Percentiles rank a stretch among this genome's conserved stretches.
Evolutionary conservation across 1,140 invertebrate species (phyloP).

Genomic region (Pseudachorutes palmiensis): DNA sequence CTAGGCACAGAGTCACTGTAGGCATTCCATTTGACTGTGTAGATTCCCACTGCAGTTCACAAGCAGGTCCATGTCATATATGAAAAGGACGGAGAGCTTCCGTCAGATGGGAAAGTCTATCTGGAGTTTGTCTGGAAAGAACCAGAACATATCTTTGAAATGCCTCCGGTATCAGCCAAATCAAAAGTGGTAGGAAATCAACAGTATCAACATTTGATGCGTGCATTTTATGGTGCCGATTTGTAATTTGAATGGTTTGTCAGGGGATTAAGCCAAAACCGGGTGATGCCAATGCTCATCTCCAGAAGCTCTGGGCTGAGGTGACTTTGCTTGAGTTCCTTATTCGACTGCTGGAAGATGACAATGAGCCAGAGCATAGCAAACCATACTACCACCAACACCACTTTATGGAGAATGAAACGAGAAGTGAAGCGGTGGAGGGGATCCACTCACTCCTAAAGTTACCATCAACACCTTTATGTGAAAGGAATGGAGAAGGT

Average conservation of each 20-base stretch:
- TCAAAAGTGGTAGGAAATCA: slow-evolving; percentile 30
- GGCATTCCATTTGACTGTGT: background rate
- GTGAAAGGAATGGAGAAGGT: background rate
- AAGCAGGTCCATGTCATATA: slow-evolving; percentile 34
- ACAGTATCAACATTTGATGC: background rate
- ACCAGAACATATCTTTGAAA: slow-evolving; percentile 26
- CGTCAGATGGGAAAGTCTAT: slow-evolving; percentile 30
- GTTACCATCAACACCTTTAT: slow-evolving; percentile 23
- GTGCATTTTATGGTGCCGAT: background rate
- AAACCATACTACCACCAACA: background rate
- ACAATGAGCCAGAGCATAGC: background rate
- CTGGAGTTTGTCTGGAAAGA: slow-evolving; percentile 34
- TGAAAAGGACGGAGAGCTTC: slow-evolving; percentile 33
- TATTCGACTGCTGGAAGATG: background rate
- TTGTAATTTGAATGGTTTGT: background rate
- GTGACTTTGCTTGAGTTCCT: slow-evolving; percentile 18
- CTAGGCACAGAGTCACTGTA: background rate
- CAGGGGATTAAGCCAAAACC: slow-evolving; percentile 27
- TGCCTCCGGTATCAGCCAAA: slow-evolving; percentile 17
- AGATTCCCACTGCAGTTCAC: slow-evolving; percentile 12
- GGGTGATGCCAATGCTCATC: slow-evolving; percentile 31
- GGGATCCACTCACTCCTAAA: slow-evolving; percentile 13
- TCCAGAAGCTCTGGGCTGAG: slow-evolving; percentile 33
- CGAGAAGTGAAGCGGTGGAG: background rate
- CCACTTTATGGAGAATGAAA: background rate